Conservation (phyloP, 2,888 invertebrate genomes). For the Cephus nigrinus region DNA sequence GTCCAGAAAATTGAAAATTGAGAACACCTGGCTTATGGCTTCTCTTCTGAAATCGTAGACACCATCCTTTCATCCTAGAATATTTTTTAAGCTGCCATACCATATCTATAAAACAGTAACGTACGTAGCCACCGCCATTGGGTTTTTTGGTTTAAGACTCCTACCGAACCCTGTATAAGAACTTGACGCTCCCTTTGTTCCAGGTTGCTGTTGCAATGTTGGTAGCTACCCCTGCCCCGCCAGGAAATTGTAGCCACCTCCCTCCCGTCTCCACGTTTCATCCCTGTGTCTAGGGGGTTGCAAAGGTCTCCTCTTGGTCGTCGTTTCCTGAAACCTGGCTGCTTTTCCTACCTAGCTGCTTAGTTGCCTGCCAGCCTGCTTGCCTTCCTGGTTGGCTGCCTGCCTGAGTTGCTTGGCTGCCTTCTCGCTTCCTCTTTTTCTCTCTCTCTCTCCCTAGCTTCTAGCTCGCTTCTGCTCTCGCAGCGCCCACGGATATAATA, state of each 20-base stretch:
- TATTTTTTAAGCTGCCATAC: neutral
- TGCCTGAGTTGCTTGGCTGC: neutral
- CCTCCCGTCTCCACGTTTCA: neutral
- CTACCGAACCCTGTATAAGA: neutral
- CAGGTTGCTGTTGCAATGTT: neutral
- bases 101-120: neutral
- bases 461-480: conserved; percentile 5
- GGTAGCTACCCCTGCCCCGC: neutral
- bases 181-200: neutral
- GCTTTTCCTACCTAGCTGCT: neutral
- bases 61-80: neutral
- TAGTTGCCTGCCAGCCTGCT: neutral
- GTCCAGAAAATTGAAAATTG: conserved; percentile 9
- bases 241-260: neutral
- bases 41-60: neutral
- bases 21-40: conserved; percentile 17
- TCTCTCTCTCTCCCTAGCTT: conserved; percentile 18
- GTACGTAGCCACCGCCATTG: neutral
- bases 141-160: neutral
- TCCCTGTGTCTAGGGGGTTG: neutral
- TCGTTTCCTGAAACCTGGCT: neutral
- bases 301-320: neutral
- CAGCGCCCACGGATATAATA: conserved; percentile 52
- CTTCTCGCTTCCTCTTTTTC: conserved; percentile 13
- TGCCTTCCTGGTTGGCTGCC: neutral